phyloP scores from a whole-genome alignment of 1,140 invertebrate species.

The Calephelis nemesis region DNA sequence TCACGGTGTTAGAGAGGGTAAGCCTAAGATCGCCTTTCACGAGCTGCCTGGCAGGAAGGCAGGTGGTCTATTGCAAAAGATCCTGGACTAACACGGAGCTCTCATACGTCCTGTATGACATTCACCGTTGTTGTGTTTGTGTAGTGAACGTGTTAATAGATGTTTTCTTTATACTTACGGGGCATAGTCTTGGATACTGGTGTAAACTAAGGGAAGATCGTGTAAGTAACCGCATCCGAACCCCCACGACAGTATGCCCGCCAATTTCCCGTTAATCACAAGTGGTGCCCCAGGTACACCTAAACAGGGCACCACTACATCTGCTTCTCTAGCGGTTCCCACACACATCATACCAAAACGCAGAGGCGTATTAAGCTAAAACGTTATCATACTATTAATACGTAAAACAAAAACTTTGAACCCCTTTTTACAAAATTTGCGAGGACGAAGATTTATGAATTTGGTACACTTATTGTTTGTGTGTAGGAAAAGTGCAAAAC shows the following conservation, averaged over 20 bases:
- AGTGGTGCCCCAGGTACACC: slow-evolving; percentile 60
- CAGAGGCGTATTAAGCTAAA: slow-evolving; percentile 38
- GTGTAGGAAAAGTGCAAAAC: no score
- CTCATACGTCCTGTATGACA: no score
- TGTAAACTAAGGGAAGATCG: slow-evolving; percentile 60
- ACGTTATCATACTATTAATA: not conserved
- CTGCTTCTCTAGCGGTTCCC: slow-evolving; percentile 43
- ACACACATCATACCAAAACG: slow-evolving; percentile 49
- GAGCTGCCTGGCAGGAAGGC: no score
- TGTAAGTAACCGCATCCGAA: slow-evolving; percentile 56
- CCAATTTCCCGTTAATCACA: slow-evolving; percentile 41
- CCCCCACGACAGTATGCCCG: slow-evolving; percentile 57
- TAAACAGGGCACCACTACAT: slow-evolving; percentile 44
- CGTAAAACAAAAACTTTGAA: no score
- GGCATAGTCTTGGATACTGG: slow-evolving; percentile 37
- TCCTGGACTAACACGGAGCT: no score
- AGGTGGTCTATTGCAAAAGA: no score
- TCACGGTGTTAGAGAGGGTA: no score
- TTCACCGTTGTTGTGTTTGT: no score
- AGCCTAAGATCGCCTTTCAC: no score
- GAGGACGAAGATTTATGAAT: no score
- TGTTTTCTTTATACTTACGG: slow-evolving; percentile 38
- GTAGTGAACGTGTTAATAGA: not conserved
- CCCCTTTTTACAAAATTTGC: no score
- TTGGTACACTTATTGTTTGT: no score